These are phyloP conservation scores for Pygoscelis antarcticus DNA, from an alignment of 2,113 vertebrate species.

Conservation along the genomic window DNA sequence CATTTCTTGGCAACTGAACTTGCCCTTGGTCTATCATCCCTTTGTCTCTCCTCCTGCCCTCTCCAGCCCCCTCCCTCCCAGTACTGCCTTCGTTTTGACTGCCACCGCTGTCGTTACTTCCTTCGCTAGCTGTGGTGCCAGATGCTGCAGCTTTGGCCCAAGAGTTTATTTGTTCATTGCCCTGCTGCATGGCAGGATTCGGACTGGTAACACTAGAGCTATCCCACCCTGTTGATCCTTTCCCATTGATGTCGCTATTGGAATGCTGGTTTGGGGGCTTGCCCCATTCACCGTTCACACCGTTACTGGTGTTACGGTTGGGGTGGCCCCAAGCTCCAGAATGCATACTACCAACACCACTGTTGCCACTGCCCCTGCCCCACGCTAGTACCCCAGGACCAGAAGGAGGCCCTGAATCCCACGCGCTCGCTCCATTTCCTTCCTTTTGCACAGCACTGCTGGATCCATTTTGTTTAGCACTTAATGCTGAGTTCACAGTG, in stretches of 20 bases:
- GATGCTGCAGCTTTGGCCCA: slow-evolving; percentile 85
- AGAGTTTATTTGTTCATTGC: slow-evolving; percentile 79
- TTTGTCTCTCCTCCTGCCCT: slow-evolving; percentile 79
- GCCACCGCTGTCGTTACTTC: slow-evolving; percentile 83
- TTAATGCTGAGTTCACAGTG: slow-evolving; percentile 84
- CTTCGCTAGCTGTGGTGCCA: slow-evolving; percentile 87
- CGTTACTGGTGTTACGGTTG: slow-evolving; percentile 72
- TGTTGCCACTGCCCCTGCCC: slow-evolving; percentile 79
- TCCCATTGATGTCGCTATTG: slow-evolving; percentile 78
- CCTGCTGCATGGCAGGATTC: slow-evolving; percentile 74
- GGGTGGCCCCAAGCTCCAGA: slow-evolving; percentile 87
- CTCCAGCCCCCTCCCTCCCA: slow-evolving; percentile 80
- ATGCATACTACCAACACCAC: slow-evolving; percentile 76
- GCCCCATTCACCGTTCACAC: slow-evolving; percentile 82
- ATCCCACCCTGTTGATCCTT: slow-evolving; percentile 86
- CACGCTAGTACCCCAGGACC: slow-evolving; percentile 85
- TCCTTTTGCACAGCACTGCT: slow-evolving; percentile 80
- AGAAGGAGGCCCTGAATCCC: slow-evolving; percentile 86
- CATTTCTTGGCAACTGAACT: slow-evolving; percentile 85
- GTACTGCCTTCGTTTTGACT: slow-evolving; percentile 77
- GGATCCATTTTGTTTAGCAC: slow-evolving; percentile 83
- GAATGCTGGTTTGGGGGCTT: slow-evolving; percentile 84
- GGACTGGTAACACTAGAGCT: slow-evolving; percentile 70
- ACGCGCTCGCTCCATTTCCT: slow-evolving; percentile 76
- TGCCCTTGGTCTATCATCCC: slow-evolving; percentile 78